Base-by-base conservation (phyloP, 2,888 invertebrate species). In the Apamea crenata region DNA sequence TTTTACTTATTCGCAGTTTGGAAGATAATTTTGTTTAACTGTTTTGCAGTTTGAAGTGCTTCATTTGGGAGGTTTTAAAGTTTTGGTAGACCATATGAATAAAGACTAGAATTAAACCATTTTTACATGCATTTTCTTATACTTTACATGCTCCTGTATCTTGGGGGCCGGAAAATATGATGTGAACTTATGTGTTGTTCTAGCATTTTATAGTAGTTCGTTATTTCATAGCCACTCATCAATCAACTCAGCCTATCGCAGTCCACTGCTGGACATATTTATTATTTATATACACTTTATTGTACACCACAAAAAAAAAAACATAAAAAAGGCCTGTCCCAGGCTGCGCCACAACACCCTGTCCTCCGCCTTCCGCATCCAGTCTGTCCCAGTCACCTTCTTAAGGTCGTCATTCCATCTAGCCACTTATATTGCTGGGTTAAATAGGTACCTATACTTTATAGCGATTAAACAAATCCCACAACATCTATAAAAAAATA, bases 1-100 rank as follows among this genome's bases (percentile, higher is more conserved):
- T 88, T 89, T 78, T 69, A 77, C 74, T 84, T 84, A 74, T 82
- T 82, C 50, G 74, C 69, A 76, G 71, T 85, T 87, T 81, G 83
- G 77, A 82, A 84, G 74, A 89, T 84, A 82, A 81, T 82, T 74
- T 74, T 79, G 78, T 87, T 89, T 82, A 80, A 85, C 67, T 78
- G 78, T 67, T 81, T 69, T 73, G 77, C 50, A 77, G 71, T 83
- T 78, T 79, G 40, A 66, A 32, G 44, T 56, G 53, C 12, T 59
- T n/a, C 10, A 56, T 56, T n/a, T 59, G n/a, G 56, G 25, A 53
- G 25, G n/a, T 59, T 59, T 59, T n/a, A n/a, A 59, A 14, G n/a
- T 59, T n/a, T n/a, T n/a, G 1, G n/a, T 1, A 59, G 56, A 12
- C 25, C 56, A 56, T n/a, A 56, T 56, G 10, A 56, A 56, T n/a